phyloP scores from a whole-genome alignment of 1,140 invertebrate genomes.

The Heterodera schachtii region DNA sequence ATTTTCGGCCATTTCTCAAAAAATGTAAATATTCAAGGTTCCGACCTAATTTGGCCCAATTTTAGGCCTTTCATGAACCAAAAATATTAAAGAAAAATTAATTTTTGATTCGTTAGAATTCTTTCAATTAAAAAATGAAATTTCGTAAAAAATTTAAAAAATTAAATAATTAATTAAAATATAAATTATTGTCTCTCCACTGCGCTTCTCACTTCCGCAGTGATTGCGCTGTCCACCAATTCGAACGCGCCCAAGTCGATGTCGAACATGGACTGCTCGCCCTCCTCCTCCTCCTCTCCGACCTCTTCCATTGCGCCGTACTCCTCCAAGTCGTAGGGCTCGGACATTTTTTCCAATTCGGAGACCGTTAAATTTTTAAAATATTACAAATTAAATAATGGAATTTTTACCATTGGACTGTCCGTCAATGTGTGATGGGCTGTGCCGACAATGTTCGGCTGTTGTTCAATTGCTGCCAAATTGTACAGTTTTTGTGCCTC shows the following conservation, averaged over 20 bases:
- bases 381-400: background rate
- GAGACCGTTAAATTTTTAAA: background rate
- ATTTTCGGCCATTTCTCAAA: no score
- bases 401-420: background rate
- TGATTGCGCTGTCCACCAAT: constrained; percentile 60
- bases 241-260: constrained; percentile 64
- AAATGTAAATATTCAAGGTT: no score
- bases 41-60: no score
- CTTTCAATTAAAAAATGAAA: background rate
- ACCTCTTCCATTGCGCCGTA: background rate
- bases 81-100: no score
- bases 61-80: no score
- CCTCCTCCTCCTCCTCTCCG: constrained; percentile 21
- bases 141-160: background rate
- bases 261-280: constrained; percentile 49
- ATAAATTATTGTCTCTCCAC: background rate
- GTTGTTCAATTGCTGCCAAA: constrained; percentile 25
- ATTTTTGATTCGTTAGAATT: no score
- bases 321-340: constrained; percentile 12
- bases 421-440: constrained; percentile 8
- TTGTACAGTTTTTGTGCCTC: background rate
- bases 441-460: constrained; percentile 7
- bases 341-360: background rate
- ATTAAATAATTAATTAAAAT: background rate
- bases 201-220: constrained; percentile 47